Percentiles rank a stretch among this genome's conserved stretches.
Evolutionary conservation across 2,113 vertebrate genomes (phyloP).

Genomic region (Mionectes macconnelli): DNA sequence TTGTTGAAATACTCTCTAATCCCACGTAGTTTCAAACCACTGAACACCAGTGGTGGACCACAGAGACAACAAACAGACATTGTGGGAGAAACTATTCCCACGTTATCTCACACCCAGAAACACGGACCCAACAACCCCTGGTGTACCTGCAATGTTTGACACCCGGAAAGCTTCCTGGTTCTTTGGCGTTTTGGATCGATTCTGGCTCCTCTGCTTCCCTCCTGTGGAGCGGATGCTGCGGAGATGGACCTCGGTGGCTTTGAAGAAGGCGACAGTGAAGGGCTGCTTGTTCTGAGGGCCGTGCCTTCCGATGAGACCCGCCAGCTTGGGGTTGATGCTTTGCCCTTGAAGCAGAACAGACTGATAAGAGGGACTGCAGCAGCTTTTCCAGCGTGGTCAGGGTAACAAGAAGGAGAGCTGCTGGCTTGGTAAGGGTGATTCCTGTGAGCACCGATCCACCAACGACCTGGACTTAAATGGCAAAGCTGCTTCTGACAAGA

Average conservation of each 20-base stretch:
- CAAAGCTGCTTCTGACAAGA: background rate
- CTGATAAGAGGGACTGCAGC: background rate
- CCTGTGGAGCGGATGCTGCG: slow-evolving; percentile 89
- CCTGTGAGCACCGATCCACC: background rate
- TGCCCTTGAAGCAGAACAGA: slow-evolving; percentile 75
- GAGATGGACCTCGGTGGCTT: slow-evolving; percentile 94
- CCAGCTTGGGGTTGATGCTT: slow-evolving; percentile 89
- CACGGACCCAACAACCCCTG: rapidly evolving
- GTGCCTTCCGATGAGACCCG: slow-evolving; percentile 87
- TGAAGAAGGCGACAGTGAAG: slow-evolving; percentile 98
- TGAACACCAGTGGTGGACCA: background rate
- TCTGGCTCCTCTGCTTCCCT: slow-evolving; percentile 88
- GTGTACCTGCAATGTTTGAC: slow-evolving; percentile 86
- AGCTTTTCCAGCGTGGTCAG: background rate
- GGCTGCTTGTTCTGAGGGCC: slow-evolving; percentile 97
- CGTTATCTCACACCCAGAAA: rapidly evolving
- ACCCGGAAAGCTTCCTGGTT: slow-evolving; percentile 89
- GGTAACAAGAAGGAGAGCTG: background rate
- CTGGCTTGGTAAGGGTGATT: background rate
- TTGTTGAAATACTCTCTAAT: background rate
- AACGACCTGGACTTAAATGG: background rate
- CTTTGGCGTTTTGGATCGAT: slow-evolving; percentile 87
- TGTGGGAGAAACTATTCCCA: background rate
- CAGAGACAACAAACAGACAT: slow-evolving; percentile 3
- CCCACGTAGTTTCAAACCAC: background rate